Conservation (phyloP, 2,113 vertebrate species). For the Neodon shergylaensis region DNA sequence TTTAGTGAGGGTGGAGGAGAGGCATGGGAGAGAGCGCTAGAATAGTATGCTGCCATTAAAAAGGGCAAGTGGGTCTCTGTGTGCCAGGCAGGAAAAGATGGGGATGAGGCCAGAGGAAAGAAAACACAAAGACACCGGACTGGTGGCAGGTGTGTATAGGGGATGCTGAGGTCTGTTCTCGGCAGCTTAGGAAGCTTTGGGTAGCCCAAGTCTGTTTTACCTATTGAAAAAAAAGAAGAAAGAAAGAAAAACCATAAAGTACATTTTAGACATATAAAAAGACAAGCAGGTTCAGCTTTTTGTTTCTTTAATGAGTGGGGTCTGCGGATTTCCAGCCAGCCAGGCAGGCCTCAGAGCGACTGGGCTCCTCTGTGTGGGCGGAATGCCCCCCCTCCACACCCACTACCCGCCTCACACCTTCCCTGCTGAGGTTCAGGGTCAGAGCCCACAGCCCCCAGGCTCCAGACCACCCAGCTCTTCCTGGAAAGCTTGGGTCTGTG, state of each 20-base stretch:
- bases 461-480: not conserved
- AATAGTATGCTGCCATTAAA: not conserved
- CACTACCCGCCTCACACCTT: not conserved
- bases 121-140: accelerated
- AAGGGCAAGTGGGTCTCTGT: not conserved
- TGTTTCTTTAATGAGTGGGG: not conserved
- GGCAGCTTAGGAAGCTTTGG: not conserved
- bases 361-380: not conserved
- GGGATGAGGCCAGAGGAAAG: not conserved
- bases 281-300: not conserved
- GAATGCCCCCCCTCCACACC: no score
- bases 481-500: not conserved
- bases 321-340: not conserved
- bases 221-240: not conserved
- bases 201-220: constrained; percentile 11
- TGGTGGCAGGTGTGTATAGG: accelerated
- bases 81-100: not conserved
- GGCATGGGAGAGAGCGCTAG: no score
- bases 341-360: not conserved
- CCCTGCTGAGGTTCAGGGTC: not conserved
- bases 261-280: not conserved
- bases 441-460: not conserved
- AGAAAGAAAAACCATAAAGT: not conserved
- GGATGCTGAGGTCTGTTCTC: not conserved
- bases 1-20: not conserved